Conservation (phyloP, 2,888 invertebrate species). For the Pyrrhia umbra region DNA sequence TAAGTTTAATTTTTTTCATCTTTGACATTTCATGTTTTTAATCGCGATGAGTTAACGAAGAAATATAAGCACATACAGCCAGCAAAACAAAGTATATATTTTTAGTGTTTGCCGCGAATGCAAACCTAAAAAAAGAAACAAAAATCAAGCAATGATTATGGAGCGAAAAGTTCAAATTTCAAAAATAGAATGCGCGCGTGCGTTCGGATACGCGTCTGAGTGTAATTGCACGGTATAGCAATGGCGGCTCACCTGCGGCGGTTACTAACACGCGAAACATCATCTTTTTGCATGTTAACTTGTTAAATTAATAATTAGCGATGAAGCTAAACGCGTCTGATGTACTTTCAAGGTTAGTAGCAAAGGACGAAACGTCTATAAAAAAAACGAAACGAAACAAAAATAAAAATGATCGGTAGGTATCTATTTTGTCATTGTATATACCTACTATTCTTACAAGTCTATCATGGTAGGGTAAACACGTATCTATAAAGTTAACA, state of each 20-base stretch:
- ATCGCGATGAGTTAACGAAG: slow-evolving; percentile 22
- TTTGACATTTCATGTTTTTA: slow-evolving; percentile 44
- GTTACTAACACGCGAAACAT: slow-evolving; percentile 73
- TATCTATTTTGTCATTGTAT: too few species aligned
- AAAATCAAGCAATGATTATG: slow-evolving; percentile 64
- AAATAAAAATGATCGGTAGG: not conserved
- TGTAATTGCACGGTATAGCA: slow-evolving; percentile 70
- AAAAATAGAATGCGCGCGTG: slow-evolving; percentile 79
- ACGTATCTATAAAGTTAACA: not conserved
- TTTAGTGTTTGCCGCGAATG: slow-evolving; percentile 4
- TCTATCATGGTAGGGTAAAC: too few species aligned
- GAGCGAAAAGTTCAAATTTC: slow-evolving; percentile 71
- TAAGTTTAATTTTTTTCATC: slow-evolving; percentile 20
- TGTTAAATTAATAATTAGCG: slow-evolving; percentile 61
- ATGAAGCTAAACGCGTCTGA: slow-evolving; percentile 44
- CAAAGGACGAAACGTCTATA: slow-evolving; percentile 28
- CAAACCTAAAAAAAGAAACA: slow-evolving; percentile 47
- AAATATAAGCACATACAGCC: slow-evolving; percentile 21
- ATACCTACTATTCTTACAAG: too few species aligned
- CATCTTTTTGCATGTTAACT: slow-evolving; percentile 68
- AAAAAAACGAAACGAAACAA: not conserved
- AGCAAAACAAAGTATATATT: slow-evolving; percentile 12
- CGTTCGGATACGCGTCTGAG: slow-evolving; percentile 53
- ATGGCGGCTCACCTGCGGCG: slow-evolving; percentile 71
- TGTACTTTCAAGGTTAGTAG: slow-evolving; percentile 46